Evolutionary conservation across 2,113 vertebrate species (phyloP).

Genomic region (Dipodomys merriami): DNA sequence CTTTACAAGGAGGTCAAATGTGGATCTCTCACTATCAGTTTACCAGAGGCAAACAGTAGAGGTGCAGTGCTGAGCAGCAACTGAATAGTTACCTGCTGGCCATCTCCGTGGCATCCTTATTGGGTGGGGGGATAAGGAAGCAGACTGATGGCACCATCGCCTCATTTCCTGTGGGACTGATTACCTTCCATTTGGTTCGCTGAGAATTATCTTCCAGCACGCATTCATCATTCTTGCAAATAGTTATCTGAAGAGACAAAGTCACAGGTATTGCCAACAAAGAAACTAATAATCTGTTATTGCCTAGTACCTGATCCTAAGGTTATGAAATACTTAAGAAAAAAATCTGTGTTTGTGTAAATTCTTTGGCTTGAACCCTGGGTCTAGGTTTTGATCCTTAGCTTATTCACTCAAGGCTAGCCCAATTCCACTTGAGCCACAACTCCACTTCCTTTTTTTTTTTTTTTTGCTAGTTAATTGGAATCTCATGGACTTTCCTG

Average conservation of each 20-base stretch:
- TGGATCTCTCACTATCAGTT: neutral
- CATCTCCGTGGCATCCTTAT: conserved; percentile 94
- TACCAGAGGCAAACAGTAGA: neutral
- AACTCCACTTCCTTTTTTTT: too few species aligned
- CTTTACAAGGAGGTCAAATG: neutral
- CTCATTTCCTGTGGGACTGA: conserved; percentile 97
- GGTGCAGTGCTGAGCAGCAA: neutral
- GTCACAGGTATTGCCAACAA: conserved; percentile 29
- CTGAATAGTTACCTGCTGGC: conserved; percentile 91
- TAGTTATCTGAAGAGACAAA: conserved; percentile 91
- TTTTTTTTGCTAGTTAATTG: too few species aligned
- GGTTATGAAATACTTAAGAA: conserved; percentile 5
- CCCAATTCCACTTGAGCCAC: too few species aligned
- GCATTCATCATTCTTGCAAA: conserved; percentile 95
- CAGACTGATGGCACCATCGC: conserved; percentile 99
- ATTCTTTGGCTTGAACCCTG: too few species aligned
- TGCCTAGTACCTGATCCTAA: conserved; percentile 25
- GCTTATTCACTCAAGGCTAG: too few species aligned
- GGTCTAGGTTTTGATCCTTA: too few species aligned
- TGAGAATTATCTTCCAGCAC: conserved; percentile 98
- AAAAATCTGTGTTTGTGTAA: neutral
- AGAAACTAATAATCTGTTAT: conserved; percentile 51
- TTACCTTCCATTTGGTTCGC: conserved; percentile 99
- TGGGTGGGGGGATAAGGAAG: conserved; percentile 94
- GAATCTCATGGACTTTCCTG: too few species aligned